Base-by-base conservation (phyloP, 2,797 vertebrate species). In the Pangasius sanitwongsei region DNA sequence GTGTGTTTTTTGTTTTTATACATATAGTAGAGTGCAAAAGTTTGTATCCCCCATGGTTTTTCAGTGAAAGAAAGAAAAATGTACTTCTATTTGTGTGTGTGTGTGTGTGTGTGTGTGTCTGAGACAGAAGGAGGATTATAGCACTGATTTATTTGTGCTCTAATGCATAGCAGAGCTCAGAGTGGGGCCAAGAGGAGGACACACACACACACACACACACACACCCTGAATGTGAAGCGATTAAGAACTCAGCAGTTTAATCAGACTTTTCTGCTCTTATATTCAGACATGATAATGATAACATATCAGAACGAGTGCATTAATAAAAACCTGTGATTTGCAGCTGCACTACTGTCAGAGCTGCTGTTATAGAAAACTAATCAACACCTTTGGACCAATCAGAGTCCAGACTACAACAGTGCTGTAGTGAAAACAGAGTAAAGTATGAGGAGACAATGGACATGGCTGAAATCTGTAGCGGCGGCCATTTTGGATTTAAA, bases 131-230 rank as follows among this genome's bases (percentile, higher is more conserved):
- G 25, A 57, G 77, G 55, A 59, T 18, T 25, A 20, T 25, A 37
- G 20, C 20, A 5, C 53, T 59, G 55, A 82, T 82, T 82, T 82
- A 59, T 81, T 55, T 57, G 78, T 37, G 11, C n/a, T 59, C 53
- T 81, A 81, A 81, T 81, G n/a, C 18, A 81, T 31, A 57, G 55
- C 78, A 81, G 55, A 59, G 77, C 50, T 34, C 9, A 81, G 44
- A 44, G 53, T 80, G 77, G 15, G 28, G 77, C 77, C 50, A 80
- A 57, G n/a, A 57, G 77, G 53, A 80, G 41, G 41, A 75, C 41
- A 78, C 31, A 70, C 67, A 48, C 41, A 80, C 77, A 81, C 78
- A 80, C 50, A 78, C 75, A 78, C 48, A 80, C 77, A 81, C 78
- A 57, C 53, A 37, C 8, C 1, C 34, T 55, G 50, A 61, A 61